A percentile compares a stretch with the other conserved stretches of the same genome.
Evolutionary conservation across 2,888 invertebrate genomes (phyloP).

Genomic region (Cephus spinipes): DNA sequence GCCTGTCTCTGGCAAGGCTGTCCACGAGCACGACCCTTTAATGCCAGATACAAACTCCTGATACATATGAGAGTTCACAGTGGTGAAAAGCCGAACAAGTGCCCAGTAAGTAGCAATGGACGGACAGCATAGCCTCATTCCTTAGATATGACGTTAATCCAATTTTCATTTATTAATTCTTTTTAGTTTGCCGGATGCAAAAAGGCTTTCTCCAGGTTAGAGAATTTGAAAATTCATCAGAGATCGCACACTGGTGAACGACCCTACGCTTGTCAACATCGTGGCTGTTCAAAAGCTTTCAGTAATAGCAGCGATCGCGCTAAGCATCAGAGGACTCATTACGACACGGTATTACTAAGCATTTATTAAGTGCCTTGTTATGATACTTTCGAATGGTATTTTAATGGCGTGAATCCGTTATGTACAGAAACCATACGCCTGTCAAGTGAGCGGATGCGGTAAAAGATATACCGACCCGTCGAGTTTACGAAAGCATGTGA

Average conservation of each 20-base stretch:
- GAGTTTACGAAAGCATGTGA: slow-evolving; percentile 91
- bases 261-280: slow-evolving; percentile 94
- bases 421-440: slow-evolving; percentile 90
- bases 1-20: slow-evolving; percentile 96
- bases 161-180: slow-evolving; percentile 1
- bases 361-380: background rate
- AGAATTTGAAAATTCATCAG: slow-evolving; percentile 98
- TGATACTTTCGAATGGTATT: background rate
- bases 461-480: slow-evolving; percentile 96
- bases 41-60: slow-evolving; percentile 96
- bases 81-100: slow-evolving; percentile 98
- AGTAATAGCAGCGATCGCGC: slow-evolving; percentile 98
- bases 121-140: background rate
- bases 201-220: slow-evolving; percentile 96
- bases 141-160: background rate
- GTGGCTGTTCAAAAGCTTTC: slow-evolving; percentile 94
- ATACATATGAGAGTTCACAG: slow-evolving; percentile 98
- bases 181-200: slow-evolving; percentile 92
- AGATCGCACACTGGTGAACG: slow-evolving; percentile 96
- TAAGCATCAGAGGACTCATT: slow-evolving; percentile 98
- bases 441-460: slow-evolving; percentile 86
- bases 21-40: slow-evolving; percentile 90
- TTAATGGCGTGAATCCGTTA: slow-evolving; percentile 29
- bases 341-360: slow-evolving; percentile 83
- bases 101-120: slow-evolving; percentile 81